Evolutionary conservation across 2,888 invertebrate genomes (phyloP).

Genomic region (Spodoptera exigua): DNA sequence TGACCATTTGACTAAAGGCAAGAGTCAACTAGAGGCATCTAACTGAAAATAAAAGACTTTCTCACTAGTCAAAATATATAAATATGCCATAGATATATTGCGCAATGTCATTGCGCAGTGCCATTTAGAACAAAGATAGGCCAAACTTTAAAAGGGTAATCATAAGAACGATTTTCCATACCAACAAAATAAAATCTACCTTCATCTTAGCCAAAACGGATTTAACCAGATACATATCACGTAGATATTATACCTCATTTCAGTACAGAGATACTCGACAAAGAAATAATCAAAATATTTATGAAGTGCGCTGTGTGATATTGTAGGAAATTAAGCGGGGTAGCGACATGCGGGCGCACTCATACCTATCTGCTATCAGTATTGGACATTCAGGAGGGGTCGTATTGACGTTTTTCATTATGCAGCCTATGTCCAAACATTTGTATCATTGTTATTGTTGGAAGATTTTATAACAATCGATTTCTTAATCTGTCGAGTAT

Average conservation of each 20-base stretch:
- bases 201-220: slow-evolving; percentile 24
- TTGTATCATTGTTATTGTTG: neutral
- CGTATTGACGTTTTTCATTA: slow-evolving; percentile 62
- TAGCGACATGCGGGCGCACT: slow-evolving; percentile 82
- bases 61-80: no score
- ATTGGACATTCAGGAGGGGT: slow-evolving; percentile 80
- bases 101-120: no score
- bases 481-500: no score
- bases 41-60: no score
- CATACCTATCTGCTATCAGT: slow-evolving; percentile 80
- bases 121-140: no score
- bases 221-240: slow-evolving; percentile 12
- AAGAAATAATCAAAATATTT: slow-evolving; percentile 72
- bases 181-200: neutral
- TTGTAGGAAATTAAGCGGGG: slow-evolving; percentile 75
- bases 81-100: no score
- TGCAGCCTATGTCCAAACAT: slow-evolving; percentile 53
- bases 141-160: slow-evolving; percentile 13
- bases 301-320: slow-evolving; percentile 64
- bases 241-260: slow-evolving; percentile 26
- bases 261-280: slow-evolving; percentile 50
- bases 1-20: no score
- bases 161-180: neutral
- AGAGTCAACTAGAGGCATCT: no score
- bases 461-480: no score